Base-by-base conservation (phyloP, 2,797 vertebrate genomes). In the Psittacula echo region DNA sequence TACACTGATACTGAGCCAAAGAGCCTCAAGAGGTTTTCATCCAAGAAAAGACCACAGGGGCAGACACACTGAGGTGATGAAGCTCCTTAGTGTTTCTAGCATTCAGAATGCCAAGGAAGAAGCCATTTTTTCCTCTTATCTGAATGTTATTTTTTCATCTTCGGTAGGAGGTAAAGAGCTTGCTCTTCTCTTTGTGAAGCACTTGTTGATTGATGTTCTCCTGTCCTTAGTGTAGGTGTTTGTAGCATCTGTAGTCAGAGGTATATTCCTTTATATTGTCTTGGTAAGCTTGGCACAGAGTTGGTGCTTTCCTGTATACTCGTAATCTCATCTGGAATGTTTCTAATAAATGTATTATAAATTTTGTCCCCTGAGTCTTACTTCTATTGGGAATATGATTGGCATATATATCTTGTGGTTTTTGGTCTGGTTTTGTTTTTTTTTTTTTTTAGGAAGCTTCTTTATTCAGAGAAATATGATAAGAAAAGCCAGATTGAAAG, bases 391-490 rank as follows among this genome's bases (percentile, higher is more conserved):
- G 53, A 54, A 70, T 51, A 34, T 3, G 7, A 34, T 8, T 81
- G n/a, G 2, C 10, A 6, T 44, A 29, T 34, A 13, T 1, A 3
- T 47, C 41, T 56, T 56, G 32, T 15, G 11, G 5, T 54, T 58
- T 12, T 1, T 7, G 8, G 24, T 13, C 24, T 26, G 24, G 3
- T 10, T 50, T 27, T 15, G 27, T 27, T 50, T 14, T 1, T 13
- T 9, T 21, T 23, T 56, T 76, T 74, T 66, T 10, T 1, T 5
- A 41, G 56, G 15, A 66, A 39, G 9, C 16, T 64, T 64, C 19
- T 67, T 76, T 74, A 42, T 61, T 9, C 61, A 42, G 37, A 78
- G 54, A 60, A 88, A 51, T n/a, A 32, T 0, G 0, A 39, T 78
- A 50, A 64, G 16, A 39, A 84, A 72, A 78, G 51, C 24, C 18